Evolutionary conservation across 2,797 vertebrate species (phyloP).

Genomic region (Choloepus didactylus): DNA sequence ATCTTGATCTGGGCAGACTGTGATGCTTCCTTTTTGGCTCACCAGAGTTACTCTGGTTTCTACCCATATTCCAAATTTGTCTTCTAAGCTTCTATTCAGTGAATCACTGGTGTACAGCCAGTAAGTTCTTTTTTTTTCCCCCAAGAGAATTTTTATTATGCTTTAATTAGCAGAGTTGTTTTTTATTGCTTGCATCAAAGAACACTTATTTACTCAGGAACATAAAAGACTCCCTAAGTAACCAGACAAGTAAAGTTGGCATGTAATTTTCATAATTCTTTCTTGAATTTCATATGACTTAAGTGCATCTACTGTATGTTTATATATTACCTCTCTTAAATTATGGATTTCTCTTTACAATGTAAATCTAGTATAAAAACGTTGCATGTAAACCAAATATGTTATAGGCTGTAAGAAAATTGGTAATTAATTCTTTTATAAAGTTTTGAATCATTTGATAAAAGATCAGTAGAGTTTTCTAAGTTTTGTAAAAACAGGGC

Average conservation of each 20-base stretch:
- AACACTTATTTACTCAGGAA: background rate
- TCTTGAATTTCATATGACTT: background rate
- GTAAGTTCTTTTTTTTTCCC: background rate
- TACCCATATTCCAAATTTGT: background rate
- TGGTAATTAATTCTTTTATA: background rate
- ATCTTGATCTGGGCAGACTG: too few species aligned
- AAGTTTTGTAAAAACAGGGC: background rate
- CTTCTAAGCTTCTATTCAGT: background rate
- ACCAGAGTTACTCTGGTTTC: background rate
- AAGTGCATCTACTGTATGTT: background rate
- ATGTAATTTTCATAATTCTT: constrained; percentile 48
- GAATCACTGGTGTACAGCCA: background rate
- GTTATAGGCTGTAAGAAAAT: background rate
- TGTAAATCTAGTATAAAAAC: background rate
- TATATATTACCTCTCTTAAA: background rate
- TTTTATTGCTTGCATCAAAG: background rate
- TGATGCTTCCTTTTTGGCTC: background rate
- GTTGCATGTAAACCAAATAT: background rate
- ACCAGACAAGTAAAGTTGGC: background rate
- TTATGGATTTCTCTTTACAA: background rate
- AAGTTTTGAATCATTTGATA: background rate
- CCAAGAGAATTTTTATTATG: background rate
- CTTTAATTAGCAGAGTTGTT: background rate
- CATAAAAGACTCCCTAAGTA: background rate
- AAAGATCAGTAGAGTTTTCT: background rate